A percentile compares a stretch with the other conserved stretches of the same genome.
These are phyloP conservation scores for Tychaedon coryphoeus DNA, from an alignment of 2,113 vertebrate species.

Conservation along the genomic window DNA sequence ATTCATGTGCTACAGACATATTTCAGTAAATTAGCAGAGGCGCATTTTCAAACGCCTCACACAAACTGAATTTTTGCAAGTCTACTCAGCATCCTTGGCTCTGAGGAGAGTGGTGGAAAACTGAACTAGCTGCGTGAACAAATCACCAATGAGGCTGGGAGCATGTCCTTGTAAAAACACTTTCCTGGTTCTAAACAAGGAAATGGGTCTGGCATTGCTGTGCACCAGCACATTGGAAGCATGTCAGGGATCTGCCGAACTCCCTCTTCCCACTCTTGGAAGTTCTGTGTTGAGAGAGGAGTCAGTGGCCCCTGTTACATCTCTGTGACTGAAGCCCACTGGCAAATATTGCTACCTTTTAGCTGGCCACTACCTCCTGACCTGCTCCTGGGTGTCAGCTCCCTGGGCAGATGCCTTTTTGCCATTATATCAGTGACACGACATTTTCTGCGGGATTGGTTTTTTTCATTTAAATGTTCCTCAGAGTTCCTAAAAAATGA, in stretches of 20 bases:
- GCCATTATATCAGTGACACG: neutral
- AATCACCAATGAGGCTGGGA: neutral
- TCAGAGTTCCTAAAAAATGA: neutral
- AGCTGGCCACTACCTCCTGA: neutral
- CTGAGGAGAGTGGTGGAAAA: neutral
- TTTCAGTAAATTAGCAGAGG: neutral
- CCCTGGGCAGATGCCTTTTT: neutral
- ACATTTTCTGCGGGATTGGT: neutral
- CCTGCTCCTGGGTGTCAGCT: neutral
- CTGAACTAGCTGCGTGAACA: neutral
- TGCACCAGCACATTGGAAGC: neutral
- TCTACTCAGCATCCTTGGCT: neutral
- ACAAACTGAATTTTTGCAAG: neutral
- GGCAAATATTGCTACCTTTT: neutral
- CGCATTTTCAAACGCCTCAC: neutral
- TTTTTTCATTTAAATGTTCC: neutral
- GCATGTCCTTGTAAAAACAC: neutral
- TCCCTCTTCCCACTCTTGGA: neutral
- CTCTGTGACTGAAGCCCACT: neutral
- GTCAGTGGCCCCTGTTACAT: neutral
- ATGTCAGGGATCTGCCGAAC: accelerated
- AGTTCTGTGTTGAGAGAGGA: neutral
- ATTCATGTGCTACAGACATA: neutral
- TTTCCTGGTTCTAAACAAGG: neutral
- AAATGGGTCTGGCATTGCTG: accelerated